Conservation (phyloP, 2,888 invertebrate genomes). For the Lasiommata megera region DNA sequence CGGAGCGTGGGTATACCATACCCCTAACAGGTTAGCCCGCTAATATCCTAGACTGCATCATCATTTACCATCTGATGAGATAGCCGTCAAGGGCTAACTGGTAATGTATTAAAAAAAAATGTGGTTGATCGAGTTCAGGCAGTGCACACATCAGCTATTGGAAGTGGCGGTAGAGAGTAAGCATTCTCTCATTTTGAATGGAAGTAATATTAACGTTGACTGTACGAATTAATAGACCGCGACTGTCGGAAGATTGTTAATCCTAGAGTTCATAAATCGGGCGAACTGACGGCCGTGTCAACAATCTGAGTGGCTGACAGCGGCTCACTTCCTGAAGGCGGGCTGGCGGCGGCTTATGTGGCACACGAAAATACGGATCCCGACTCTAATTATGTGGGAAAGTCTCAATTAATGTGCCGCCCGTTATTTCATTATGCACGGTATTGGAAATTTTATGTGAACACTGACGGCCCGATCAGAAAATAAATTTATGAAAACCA, state of each 20-base stretch:
- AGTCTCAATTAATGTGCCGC: neutral
- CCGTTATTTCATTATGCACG: neutral
- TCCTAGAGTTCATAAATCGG: conserved; percentile 20
- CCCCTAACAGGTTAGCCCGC: too few relatives aligned
- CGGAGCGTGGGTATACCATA: too few relatives aligned
- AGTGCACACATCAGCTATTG: too few relatives aligned
- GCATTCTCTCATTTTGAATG: neutral
- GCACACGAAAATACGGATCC: neutral
- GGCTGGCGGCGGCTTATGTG: neutral
- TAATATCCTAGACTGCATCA: too few relatives aligned
- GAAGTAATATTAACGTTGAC: neutral
- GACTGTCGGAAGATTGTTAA: conserved; percentile 17
- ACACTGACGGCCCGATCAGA: too few relatives aligned
- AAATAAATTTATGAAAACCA: too few relatives aligned
- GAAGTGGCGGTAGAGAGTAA: too few relatives aligned
- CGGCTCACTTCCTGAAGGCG: conserved; percentile 14
- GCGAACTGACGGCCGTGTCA: conserved; percentile 18
- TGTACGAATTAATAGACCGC: conserved; percentile 18
- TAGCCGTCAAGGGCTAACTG: too few relatives aligned
- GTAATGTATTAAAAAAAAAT: too few relatives aligned
- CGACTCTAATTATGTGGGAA: neutral
- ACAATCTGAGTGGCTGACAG: conserved; percentile 17
- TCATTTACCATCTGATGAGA: too few relatives aligned
- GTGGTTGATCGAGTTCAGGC: too few relatives aligned
- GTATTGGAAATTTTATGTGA: neutral